Conservation (phyloP, 2,888 invertebrate genomes). For the Drosophila sordidapex region DNA sequence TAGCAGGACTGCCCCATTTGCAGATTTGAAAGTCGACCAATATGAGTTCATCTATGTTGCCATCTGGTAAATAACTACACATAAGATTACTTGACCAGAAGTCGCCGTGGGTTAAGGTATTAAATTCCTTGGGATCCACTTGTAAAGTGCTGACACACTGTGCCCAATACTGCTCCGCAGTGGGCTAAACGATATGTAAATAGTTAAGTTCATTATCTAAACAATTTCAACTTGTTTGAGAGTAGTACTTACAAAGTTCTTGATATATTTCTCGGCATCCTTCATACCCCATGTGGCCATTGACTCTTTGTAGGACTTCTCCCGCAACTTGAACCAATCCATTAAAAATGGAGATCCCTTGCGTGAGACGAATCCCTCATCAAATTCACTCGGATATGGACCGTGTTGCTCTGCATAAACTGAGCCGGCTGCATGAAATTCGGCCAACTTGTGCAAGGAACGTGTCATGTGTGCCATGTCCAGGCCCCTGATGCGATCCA, state of each 20-base stretch:
- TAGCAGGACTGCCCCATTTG: conserved; percentile 81
- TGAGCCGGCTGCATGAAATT: conserved; percentile 82
- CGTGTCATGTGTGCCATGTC: conserved; percentile 74
- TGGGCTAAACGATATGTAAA: conserved; percentile 53
- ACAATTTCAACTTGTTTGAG: neutral
- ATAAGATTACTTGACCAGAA: conserved; percentile 83
- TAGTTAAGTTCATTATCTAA: neutral
- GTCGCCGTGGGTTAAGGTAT: conserved; percentile 81
- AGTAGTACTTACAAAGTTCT: conserved; percentile 63
- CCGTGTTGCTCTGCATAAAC: conserved; percentile 76
- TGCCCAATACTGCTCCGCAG: conserved; percentile 64
- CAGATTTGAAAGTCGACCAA: conserved; percentile 81
- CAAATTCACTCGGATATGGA: conserved; percentile 59
- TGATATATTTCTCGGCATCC: conserved; percentile 65
- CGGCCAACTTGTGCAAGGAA: conserved; percentile 75
- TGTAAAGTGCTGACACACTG: conserved; percentile 40
- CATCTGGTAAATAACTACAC: conserved; percentile 69
- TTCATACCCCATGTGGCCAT: conserved; percentile 71
- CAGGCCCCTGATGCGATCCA: conserved; percentile 77
- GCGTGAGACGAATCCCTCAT: conserved; percentile 55
- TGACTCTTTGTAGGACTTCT: conserved; percentile 51
- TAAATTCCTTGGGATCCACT: conserved; percentile 58
- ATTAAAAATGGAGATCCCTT: conserved; percentile 12
- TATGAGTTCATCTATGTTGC: conserved; percentile 63
- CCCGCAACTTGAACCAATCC: conserved; percentile 21